Evolutionary conservation across 1,140 invertebrate species (phyloP).

Genomic region (Helicoverpa zea): DNA sequence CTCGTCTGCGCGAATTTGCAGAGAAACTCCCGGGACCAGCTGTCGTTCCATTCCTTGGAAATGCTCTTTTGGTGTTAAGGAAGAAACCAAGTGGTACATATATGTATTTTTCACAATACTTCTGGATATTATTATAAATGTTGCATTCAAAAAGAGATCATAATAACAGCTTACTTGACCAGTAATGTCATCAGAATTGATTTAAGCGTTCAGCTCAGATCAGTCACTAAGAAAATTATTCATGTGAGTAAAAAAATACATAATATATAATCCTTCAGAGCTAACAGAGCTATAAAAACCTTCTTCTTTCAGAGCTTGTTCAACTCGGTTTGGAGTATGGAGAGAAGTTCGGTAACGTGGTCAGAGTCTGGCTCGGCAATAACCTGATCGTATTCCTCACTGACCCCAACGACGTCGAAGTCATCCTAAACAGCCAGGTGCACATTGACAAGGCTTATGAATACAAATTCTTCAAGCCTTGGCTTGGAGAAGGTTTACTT

Average conservation of each 20-base stretch:
- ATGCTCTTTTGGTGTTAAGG: constrained; percentile 85
- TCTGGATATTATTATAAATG: too few species aligned
- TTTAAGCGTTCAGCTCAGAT: too few species aligned
- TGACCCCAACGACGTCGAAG: constrained; percentile 90
- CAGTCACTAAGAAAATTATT: too few species aligned
- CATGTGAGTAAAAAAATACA: too few species aligned
- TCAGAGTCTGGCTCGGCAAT: constrained; percentile 89
- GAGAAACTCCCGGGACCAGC: constrained; percentile 86
- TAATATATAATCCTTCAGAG: too few species aligned
- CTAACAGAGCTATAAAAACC: too few species aligned
- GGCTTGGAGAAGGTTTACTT: constrained; percentile 95
- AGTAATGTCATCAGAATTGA: too few species aligned
- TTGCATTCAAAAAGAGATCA: too few species aligned
- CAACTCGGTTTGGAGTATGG: constrained; percentile 77
- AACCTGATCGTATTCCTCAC: constrained; percentile 89
- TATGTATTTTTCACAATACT: too few species aligned
- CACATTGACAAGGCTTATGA: constrained; percentile 94
- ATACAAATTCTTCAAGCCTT: constrained; percentile 95
- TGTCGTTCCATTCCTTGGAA: constrained; percentile 88
- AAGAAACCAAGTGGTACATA: constrained; percentile 85
- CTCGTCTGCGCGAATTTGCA: constrained; percentile 78
- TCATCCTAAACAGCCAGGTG: constrained; percentile 90
- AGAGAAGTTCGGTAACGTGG: constrained; percentile 87
- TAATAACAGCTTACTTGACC: too few species aligned
- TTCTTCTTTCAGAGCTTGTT: constrained; percentile 81